Base-by-base conservation (phyloP, 1,140 invertebrate genomes). In the Galleria mellonella region DNA sequence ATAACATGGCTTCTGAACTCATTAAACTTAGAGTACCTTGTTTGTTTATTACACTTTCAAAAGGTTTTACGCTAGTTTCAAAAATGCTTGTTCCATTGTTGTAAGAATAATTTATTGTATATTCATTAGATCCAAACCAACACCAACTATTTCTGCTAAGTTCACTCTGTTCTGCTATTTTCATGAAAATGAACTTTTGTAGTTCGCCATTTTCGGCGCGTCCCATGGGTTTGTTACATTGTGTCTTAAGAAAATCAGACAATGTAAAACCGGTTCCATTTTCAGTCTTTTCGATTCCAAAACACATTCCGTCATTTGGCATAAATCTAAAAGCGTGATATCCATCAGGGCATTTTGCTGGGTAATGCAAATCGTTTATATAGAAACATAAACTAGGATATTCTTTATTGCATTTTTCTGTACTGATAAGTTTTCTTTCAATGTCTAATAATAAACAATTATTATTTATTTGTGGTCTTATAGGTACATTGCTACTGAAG, bases 341-440 rank as follows among this genome's bases (percentile, higher is more conserved):
- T 23, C 68, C 60, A 17, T 72, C 33, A 7, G 78, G 74, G 42
- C 78, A 83, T 52, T 58, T 67, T 12, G 61, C 57, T 30, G 75
- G 66, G 42, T 66, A 66, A 32, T 76, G 48, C 27, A 72, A 46
- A 29, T 74, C 59, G 42, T 76, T 78, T 10, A 68, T 56, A 44
- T 74, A 79, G 29, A 83, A 70, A 53, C 78, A 83, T 54, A 83
- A 61, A 40, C 55, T 72, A 0, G 72, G 70, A 48, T 70, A 63
- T 8, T 43, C 46, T 27, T 56, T 49, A 10, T 31, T 51, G 33
- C 75, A 83, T 14, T 44, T 32, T 45, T 73, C 72, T 3, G 75
- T 71, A 17, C 47, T 47, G 14, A 83, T 50, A 14, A 56, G 5
- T 47, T 51, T 43, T 32, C 41, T 12, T 37, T 70, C 43, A 10